Evolutionary conservation across 2,797 vertebrate genomes (phyloP), one percentile per base, ranked within the genome.

Genomic region (Amazonetta brasiliensis): DNA sequence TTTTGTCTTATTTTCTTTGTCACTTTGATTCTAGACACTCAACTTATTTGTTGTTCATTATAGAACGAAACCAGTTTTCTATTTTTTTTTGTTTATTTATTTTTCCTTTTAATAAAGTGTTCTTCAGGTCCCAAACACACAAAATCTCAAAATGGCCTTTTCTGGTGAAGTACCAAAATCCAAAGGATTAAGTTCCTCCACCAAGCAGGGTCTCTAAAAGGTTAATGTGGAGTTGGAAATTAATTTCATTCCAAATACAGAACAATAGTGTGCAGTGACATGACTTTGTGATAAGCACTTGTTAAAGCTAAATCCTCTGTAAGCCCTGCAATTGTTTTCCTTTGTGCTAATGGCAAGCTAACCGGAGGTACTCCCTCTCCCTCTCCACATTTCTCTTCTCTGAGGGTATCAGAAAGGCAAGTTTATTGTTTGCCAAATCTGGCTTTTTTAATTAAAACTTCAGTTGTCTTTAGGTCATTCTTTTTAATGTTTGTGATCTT

Each of bases 281-380:
- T 90, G 84, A 64, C 92, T 96, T 83, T 37, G 71, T 68, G 88
- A 92, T 95, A 96, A 95, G 84, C 73, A 33, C 87, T 95, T 95
- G 81, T 77, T 90, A 84, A 92, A 94, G 86, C 86, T 94, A 95
- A 96, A 95, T 96, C 91, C 95, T 93, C 48, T 54, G 58, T 96
- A 94, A 97, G 86, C 94, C 64, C 64, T 79, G 54, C 91, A 91
- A 46, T 93, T 93, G 67, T 95, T 92, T 92, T 94, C 71, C 72
- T 94, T 89, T 93, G 74, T 94, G 80, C 86, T 95, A 93, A 91
- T 80, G 58, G 90, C 81, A 90, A 64, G 52, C 80, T 84, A 77
- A 85, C 52, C 0, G 0, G 81, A 83, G 78, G 78, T 1, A 3
- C 25, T 84, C 72, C 31, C 50, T 48, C 54, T 18, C 35, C 67